Percentiles rank a stretch among this genome's conserved stretches.
These are phyloP conservation scores for Redunca redunca DNA, from an alignment of 2,113 vertebrate genomes.

Conservation along the genomic window DNA sequence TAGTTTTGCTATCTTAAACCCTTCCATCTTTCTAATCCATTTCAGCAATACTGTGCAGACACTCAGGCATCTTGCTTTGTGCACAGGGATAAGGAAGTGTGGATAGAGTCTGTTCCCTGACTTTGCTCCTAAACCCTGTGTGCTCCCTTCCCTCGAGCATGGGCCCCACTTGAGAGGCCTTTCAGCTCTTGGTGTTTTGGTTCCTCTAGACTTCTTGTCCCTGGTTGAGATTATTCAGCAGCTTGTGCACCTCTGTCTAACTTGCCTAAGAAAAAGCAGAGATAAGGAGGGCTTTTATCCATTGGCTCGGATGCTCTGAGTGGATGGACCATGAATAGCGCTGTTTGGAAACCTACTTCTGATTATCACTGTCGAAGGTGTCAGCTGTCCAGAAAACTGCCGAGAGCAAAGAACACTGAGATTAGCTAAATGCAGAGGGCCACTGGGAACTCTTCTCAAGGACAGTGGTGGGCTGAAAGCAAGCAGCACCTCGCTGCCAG, in stretches of 20 bases:
- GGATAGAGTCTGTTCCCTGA: too few relatives aligned
- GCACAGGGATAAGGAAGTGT: background rate
- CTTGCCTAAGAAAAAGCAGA: slow-evolving; percentile 63
- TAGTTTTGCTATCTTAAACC: background rate
- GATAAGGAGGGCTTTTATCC: slow-evolving; percentile 70
- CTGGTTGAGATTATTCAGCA: slow-evolving; percentile 73
- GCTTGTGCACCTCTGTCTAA: slow-evolving; percentile 78
- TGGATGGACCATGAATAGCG: slow-evolving; percentile 54
- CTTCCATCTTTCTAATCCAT: background rate
- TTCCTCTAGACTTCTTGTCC: slow-evolving; percentile 74
- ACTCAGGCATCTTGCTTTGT: background rate
- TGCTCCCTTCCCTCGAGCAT: background rate
- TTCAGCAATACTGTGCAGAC: background rate
- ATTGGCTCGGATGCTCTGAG: slow-evolving; percentile 49
- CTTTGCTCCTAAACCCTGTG: background rate
- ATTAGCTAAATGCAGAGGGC: slow-evolving; percentile 74
- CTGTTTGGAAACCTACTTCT: slow-evolving; percentile 77
- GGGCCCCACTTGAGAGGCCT: slow-evolving; percentile 15
- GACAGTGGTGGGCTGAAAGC: background rate
- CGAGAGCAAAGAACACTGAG: slow-evolving; percentile 65
- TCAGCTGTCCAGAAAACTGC: slow-evolving; percentile 74
- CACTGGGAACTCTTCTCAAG: background rate
- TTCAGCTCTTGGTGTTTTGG: slow-evolving; percentile 63
- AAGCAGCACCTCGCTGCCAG: background rate
- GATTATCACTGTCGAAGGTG: slow-evolving; percentile 79